Evolutionary conservation across 2,888 invertebrate species (phyloP), one percentile per base, ranked within the genome.

Genomic region (Drosophila prolongata): DNA sequence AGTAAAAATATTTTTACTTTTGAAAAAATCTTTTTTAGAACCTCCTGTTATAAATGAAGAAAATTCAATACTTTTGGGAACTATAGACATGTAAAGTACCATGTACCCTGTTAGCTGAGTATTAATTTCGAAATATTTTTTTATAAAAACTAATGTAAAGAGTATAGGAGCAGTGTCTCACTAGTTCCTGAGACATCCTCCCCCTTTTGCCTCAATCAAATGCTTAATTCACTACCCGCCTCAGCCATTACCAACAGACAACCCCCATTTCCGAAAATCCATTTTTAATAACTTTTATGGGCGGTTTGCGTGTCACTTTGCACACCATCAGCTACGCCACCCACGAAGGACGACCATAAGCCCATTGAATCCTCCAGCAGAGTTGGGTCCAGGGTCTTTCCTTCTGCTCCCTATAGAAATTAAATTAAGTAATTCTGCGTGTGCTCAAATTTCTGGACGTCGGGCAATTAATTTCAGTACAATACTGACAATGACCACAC

Each of bases 201-300:
- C 10, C 6, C 34, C 27, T 46, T 43, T 52, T 49, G n/a, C 19
- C 61, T 47, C 38, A 59, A 61, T 46, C 49, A 42, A 6, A 16
- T 50, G n/a, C 38, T 40, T 24, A 46, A 27, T 46, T 27, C 9
- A 11, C 47, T 9, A 6, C 14, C 30, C 47, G 30, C 47, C 34
- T 34, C 14, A 10, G 30, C 14, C 14, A 34, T 47, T 47, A 16
- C 3, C 47, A 14, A 34, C 30, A 61, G 57, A 38, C 16, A 57
- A 58, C 55, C 47, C 27, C 9, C 30, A 61, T 55, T 68, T 57
- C 16, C 47, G 40, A 65, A 73, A 68, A 75, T 70, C 55, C 62
- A 61, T 72, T 74, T 72, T 64, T 62, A 68, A 77, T 77, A 81
- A 74, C 81, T 70, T 72, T 84, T 79, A 81, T 72, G 77, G 64